Base-by-base conservation (phyloP, 2,888 invertebrate genomes). In the Bimastos eiseni region DNA sequence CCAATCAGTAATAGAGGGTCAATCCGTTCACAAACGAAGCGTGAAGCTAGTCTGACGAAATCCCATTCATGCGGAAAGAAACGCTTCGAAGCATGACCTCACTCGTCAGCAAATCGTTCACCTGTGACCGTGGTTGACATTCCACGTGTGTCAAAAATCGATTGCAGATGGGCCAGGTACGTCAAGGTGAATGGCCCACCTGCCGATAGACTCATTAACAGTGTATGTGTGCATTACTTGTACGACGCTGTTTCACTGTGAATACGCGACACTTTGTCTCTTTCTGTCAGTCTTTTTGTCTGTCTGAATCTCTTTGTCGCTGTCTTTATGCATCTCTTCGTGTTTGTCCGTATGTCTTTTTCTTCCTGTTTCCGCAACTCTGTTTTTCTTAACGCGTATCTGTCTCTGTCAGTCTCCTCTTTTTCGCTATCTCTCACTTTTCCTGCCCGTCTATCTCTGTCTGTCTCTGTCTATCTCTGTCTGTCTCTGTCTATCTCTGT, bases 91-190 rank as follows among this genome's bases (percentile, higher is more conserved):
- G 70, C 70, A n/a, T 13, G 70, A 70, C 70, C 13, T 2, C 3
- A 70, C n/a, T n/a, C 70, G 70, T 70, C 30, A 70, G n/a, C 70
- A n/a, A 70, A 70, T 70, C 17, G 11, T n/a, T 70, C 70, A 70
- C 70, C 30, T 70, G 70, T 70, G n/a, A 70, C 70, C 70, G 70
- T 70, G 30, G 2, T n/a, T n/a, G 1, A 17, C 70, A 70, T 70
- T 70, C 70, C 70, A 70, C 30, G 70, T 70, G 70, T n/a, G 70
- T 70, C n/a, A 70, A n/a, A 70, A 70, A 70, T 70, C 70, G 70
- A 70, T 70, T 70, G n/a, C 70, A 70, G 70, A n/a, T 70, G 0
- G 70, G n/a, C 30, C 70, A 70, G 70, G 70, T 70, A n/a, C 70
- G 70, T n/a, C 8, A 70, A 70, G 70, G 70, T 70, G 70, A 70